phyloP scores from a whole-genome alignment of 2,797 vertebrate species.

The Muraenolepis orangiensis region DNA sequence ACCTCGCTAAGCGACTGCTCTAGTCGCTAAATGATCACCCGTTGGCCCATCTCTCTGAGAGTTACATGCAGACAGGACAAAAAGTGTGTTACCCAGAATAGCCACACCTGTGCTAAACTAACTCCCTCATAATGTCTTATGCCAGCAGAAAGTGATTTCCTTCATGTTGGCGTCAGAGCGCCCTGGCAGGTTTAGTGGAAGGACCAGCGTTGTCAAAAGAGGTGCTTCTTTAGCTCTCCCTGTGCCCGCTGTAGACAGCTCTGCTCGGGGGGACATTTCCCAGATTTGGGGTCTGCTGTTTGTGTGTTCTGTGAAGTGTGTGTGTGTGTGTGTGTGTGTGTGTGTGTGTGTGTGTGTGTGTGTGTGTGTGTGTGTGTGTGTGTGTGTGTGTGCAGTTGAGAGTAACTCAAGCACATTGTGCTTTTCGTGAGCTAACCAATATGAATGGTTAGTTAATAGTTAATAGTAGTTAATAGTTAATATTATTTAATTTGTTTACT shows the following conservation, averaged over 20 bases:
- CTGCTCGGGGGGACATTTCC: neutral
- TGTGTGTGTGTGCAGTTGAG: neutral
- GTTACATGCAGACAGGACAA: constrained; percentile 12
- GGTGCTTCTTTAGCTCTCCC: constrained; percentile 46
- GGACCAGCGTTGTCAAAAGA: constrained; percentile 57
- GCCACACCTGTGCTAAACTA: neutral
- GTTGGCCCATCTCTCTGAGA: constrained; percentile 13
- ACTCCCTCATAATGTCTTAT: constrained; percentile 4
- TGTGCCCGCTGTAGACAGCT: neutral
- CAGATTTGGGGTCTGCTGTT: neutral
- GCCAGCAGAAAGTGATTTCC: constrained; percentile 8
- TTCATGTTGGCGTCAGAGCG: constrained; percentile 27
- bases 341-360: neutral
- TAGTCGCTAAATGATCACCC: neutral
- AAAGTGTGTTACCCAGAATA: neutral
- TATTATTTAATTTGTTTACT: neutral
- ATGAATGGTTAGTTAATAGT: neutral
- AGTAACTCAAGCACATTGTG: neutral
- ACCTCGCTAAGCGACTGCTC: neutral
- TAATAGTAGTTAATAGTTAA: neutral
- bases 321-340: neutral
- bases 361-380: neutral
- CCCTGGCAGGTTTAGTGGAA: constrained; percentile 36
- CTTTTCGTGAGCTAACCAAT: no score
- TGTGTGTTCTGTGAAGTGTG: neutral